phyloP scores from a whole-genome alignment of 2,113 vertebrate genomes.

The Aix galericulata region DNA sequence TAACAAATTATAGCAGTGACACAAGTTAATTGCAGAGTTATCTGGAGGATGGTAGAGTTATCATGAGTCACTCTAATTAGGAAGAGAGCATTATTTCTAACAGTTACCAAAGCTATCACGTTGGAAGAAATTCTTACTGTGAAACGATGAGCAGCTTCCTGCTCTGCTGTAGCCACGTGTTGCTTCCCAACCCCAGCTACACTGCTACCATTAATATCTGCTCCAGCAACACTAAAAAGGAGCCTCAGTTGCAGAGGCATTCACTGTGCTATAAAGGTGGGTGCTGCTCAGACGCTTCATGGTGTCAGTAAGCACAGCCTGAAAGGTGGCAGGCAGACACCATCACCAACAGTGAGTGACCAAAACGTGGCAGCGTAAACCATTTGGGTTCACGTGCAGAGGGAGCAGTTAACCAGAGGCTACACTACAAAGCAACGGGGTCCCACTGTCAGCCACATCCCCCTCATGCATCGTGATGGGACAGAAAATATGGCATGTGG shows the following conservation, averaged over 20 bases:
- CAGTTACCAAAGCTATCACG: not conserved
- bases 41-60: slow-evolving; percentile 21
- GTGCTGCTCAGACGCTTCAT: not conserved
- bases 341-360: not conserved
- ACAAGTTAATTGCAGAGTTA: slow-evolving; percentile 54
- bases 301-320: not conserved
- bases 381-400: not conserved
- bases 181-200: not conserved
- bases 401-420: not conserved
- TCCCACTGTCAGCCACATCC: not conserved
- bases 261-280: not conserved
- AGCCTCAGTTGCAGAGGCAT: not conserved
- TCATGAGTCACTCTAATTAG: slow-evolving; percentile 42
- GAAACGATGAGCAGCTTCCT: not conserved
- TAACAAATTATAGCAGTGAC: slow-evolving; percentile 30
- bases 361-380: not conserved
- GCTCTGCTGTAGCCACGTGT: not conserved
- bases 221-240: not conserved
- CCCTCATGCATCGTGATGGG: not conserved
- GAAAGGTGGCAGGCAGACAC: not conserved
- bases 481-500: accelerated
- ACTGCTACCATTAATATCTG: not conserved
- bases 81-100: slow-evolving; percentile 2
- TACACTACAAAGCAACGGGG: not conserved
- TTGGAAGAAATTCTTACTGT: not conserved